phyloP scores from a whole-genome alignment of 2,113 vertebrate genomes.

The Archilochus colubris region DNA sequence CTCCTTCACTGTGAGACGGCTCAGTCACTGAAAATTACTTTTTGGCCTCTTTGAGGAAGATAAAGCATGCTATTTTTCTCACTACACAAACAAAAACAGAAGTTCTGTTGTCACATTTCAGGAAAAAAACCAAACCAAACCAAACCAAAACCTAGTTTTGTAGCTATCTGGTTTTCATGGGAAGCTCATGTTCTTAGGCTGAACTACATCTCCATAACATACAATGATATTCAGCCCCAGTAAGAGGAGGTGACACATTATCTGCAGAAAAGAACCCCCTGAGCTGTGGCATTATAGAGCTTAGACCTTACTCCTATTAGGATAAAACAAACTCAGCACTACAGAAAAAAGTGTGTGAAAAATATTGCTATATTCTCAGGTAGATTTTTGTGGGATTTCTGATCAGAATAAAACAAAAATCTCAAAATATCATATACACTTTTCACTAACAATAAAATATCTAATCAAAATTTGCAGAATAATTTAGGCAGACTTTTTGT shows the following conservation, averaged over 20 bases:
- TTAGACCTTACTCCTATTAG: not conserved
- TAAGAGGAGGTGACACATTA: not conserved
- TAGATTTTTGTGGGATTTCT: not conserved
- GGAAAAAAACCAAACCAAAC: not conserved
- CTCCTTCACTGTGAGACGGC: not conserved
- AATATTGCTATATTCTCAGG: not conserved
- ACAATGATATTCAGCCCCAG: not conserved
- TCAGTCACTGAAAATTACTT: not conserved
- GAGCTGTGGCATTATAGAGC: not conserved
- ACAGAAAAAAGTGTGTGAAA: not conserved
- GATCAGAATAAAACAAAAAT: not conserved
- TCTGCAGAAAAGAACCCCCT: not conserved
- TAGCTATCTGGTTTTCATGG: not conserved
- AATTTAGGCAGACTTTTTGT: not conserved
- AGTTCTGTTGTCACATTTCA: not conserved
- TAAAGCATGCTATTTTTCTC: not conserved
- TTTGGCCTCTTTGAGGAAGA: not conserved
- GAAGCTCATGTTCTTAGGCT: not conserved
- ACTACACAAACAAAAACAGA: not conserved
- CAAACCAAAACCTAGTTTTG: not conserved
- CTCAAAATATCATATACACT: not conserved
- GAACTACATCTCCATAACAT: not conserved
- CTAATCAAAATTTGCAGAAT: not conserved
- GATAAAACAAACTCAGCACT: not conserved
- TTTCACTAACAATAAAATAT: not conserved